Evolutionary conservation across 2,113 vertebrate genomes (phyloP).

Genomic region (Strigops habroptila): DNA sequence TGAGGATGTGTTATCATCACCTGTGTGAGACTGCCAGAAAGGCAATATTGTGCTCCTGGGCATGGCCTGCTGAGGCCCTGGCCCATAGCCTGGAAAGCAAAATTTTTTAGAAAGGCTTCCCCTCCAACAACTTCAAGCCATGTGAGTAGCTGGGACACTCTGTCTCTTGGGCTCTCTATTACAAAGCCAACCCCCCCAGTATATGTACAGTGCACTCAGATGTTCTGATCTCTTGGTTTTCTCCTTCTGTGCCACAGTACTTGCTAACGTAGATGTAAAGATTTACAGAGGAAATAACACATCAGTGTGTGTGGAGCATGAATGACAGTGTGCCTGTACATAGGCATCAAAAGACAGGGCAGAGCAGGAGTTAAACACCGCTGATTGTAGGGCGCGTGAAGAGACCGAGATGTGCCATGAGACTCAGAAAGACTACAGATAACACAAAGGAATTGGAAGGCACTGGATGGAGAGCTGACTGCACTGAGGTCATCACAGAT

Average conservation of each 20-base stretch:
- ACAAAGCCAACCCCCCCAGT: not conserved
- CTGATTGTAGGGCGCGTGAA: not conserved
- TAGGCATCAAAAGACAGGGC: not conserved
- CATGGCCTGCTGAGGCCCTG: not conserved
- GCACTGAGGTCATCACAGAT: not conserved
- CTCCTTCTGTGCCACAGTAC: not conserved
- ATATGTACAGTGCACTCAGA: not conserved
- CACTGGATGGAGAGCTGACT: not conserved
- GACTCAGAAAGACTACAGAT: not conserved
- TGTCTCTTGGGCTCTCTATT: not conserved
- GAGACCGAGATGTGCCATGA: not conserved
- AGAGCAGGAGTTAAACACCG: not conserved
- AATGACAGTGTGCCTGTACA: not conserved
- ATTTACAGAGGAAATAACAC: not conserved
- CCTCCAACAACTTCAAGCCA: not conserved
- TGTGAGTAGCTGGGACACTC: not conserved
- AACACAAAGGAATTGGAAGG: not conserved
- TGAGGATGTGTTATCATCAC: not conserved
- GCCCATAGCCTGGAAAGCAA: not conserved
- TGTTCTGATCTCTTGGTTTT: not conserved
- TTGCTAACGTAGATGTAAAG: not conserved
- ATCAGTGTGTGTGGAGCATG: accelerated
- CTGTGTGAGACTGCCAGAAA: not conserved
- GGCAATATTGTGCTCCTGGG: not conserved
- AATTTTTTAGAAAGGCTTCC: not conserved